These are phyloP conservation scores for roundworm (Caenorhabditis elegans) DNA, from an alignment of 1,140 invertebrate species.

Conservation along the genomic window DNA sequence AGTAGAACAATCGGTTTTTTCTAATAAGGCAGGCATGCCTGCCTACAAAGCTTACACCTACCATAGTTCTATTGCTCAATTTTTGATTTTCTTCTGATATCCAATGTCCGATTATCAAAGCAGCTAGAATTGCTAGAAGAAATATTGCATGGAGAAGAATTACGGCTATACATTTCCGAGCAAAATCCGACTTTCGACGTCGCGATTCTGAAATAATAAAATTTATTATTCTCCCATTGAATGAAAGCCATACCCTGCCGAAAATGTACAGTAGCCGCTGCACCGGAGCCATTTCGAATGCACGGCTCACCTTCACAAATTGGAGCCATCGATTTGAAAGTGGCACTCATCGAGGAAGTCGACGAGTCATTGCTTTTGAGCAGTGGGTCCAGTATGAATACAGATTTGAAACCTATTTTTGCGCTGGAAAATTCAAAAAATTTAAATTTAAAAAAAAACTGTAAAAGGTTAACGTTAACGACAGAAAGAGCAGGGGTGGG, in stretches of 20 bases:
- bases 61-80: background rate
- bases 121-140: background rate
- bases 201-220: background rate
- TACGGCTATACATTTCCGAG: background rate
- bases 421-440: background rate
- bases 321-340: slow-evolving; percentile 4
- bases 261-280: background rate
- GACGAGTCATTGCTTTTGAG: slow-evolving; percentile 4
- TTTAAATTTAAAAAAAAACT: background rate
- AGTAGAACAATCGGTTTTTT: too few relatives aligned
- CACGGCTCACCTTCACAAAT: background rate
- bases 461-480: too few relatives aligned
- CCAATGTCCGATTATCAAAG: background rate
- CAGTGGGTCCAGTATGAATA: background rate
- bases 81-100: slow-evolving; percentile 16
- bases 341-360: background rate
- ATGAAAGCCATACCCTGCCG: background rate
- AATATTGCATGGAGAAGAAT: slow-evolving; percentile 16
- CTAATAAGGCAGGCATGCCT: too few relatives aligned
- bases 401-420: background rate
- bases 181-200: background rate
- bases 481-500: too few relatives aligned
- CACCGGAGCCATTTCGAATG: background rate
- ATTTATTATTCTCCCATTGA: background rate
- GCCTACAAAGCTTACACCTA: background rate